Conservation (phyloP, 2,888 invertebrate species). For the Baronia brevicornis region DNA sequence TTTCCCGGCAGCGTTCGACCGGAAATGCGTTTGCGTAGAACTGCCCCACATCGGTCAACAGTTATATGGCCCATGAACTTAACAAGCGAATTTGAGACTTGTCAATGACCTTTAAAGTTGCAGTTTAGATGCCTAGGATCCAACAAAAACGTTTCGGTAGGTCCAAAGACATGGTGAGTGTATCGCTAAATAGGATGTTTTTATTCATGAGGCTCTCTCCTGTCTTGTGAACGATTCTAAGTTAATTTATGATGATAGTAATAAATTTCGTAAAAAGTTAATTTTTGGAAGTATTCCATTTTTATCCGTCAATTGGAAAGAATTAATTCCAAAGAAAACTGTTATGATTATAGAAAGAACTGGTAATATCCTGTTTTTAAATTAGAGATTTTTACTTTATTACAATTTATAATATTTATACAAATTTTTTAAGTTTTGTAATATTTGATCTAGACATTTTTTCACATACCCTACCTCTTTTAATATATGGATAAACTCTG, state of each 20-base stretch:
- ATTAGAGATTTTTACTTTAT: too few species aligned
- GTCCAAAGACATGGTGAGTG: slow-evolving; percentile 50
- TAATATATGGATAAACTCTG: too few species aligned
- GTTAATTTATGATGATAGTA: slow-evolving; percentile 67
- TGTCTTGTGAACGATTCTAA: slow-evolving; percentile 65
- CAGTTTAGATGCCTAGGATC: slow-evolving; percentile 29
- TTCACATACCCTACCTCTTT: too few species aligned
- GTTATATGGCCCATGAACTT: slow-evolving; percentile 46
- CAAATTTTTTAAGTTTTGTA: background rate
- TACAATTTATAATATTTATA: background rate
- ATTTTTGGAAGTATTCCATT: slow-evolving; percentile 17
- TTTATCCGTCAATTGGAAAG: too few species aligned
- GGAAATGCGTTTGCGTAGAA: slow-evolving; percentile 76
- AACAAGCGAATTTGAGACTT: slow-evolving; percentile 52
- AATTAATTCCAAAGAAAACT: too few species aligned
- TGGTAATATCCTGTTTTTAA: too few species aligned
- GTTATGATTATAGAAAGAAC: too few species aligned
- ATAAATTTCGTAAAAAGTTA: slow-evolving; percentile 59
- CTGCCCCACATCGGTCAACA: slow-evolving; percentile 52
- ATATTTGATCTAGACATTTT: background rate
- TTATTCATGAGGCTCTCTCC: slow-evolving; percentile 74
- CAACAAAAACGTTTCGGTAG: slow-evolving; percentile 37
- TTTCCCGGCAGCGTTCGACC: slow-evolving; percentile 72
- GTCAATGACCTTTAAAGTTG: slow-evolving; percentile 36
- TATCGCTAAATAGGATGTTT: slow-evolving; percentile 73